Base-by-base conservation (phyloP, 64 coral and sea anemone genomes). In the Montipora sp. region DNA sequence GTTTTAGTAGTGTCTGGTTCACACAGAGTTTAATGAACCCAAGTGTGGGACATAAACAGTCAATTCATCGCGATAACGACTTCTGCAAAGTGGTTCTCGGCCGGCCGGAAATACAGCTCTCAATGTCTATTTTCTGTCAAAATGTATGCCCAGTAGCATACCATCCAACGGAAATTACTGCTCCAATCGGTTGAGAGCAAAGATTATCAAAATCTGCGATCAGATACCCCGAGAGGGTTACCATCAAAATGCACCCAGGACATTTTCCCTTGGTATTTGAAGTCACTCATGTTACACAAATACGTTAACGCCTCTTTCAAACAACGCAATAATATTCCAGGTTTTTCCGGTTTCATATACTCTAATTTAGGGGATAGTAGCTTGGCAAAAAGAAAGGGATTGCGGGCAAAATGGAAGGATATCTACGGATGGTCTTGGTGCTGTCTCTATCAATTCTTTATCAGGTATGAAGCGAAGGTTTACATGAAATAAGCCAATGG, bases 251-350 rank as follows among this genome's bases (percentile, higher is more conserved):
- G 3, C 20, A 15, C 68, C 5, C 68, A 6, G 3, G 68, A 71
- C 68, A 71, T 71, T 71, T 20, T 21, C 20, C 4, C 20, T 5
- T 15, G 68, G 68, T 22, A 71, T 71, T 18, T 71, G 9, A 46
- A 76, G 8, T 51, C 66, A 68, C 82, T 85, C 82, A 71, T 71
- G 45, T 85, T 85, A 85, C 82, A 85, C 14, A 72, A 71, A 48
- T 48, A 10, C 6, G 65, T 72, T 43, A 51, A 85, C 82, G 65
- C 82, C 82, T 85, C 19, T 12, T 85, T 70, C 3, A 71, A 18
- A 20, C 7, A 10, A 69, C 60, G 11, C 36, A 10, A 12, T 27
- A 8, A 61, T 16, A 47, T 46, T 57, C 23, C 8, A 47, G 9
- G 2, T 11, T 75, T 49, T 49, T 46, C 36, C 23, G 12, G 43